Base-by-base conservation (phyloP, 2,888 invertebrate genomes). In the Lycaena phlaeas region DNA sequence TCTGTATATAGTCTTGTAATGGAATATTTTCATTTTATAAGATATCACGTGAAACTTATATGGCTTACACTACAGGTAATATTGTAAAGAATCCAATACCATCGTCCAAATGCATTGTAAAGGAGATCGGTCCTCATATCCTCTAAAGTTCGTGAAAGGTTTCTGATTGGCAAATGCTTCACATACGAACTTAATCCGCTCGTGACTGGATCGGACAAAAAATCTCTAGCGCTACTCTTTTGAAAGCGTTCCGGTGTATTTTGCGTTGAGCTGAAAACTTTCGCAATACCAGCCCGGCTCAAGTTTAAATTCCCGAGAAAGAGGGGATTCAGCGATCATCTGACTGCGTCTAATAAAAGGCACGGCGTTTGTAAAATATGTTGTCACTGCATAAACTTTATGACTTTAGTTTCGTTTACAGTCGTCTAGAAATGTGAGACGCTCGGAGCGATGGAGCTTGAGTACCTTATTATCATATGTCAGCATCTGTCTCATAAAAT, bases 171-270 rank as follows among this genome's bases (percentile, higher is more conserved):
- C 57, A 54, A 59, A 56, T 55, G 51, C 50, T 54, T 43, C 46
- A 44, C 38, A 64, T 65, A 67, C 63, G 68, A 69, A 68, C 62
- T 59, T 75, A 81, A 82, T 81, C 81, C 71, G 52, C 50, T 49
- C 50, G 51, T 47, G 59, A 59, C 57, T 54, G 63, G 61, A 62
- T 61, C 52, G 53, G 57, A 48, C 51, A 57, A 60, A 65, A 70
- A 69, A 65, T 64, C 65, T 59, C 57, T 52, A 46, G 53, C 67
- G 64, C 62, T 55, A 61, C 68, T 67, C 75, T 69, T 77, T 69
- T 82, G 78, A 84, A 75, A 82, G 84, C 79, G 73, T 84, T 84
- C 77, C 73, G 59, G 62, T 84, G 84, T 84, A 82, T 74, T 76
- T 75, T 77, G 40, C 68, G 66, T 68, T 78, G 78, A 77, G 73